A percentile compares a stretch with the other conserved stretches of the same genome.
Conservation (phyloP, 2,113 vertebrate genomes). For the Vidua macroura region DNA sequence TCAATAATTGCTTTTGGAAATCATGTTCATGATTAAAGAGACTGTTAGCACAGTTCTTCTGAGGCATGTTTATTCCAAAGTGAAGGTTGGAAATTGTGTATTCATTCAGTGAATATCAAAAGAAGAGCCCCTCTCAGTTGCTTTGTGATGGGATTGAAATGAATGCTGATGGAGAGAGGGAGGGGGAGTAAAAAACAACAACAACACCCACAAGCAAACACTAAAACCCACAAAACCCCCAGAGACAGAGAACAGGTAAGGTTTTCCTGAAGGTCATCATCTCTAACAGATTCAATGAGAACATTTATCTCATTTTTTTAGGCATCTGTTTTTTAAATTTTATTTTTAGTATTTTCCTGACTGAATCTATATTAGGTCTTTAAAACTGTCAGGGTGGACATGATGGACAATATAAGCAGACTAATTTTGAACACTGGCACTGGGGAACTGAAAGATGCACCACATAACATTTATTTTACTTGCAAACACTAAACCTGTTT, state of each 20-base stretch:
- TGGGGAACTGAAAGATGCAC: neutral
- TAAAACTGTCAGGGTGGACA: neutral
- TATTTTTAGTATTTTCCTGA: neutral
- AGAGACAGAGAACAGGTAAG: neutral
- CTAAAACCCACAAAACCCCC: neutral
- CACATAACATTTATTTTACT: neutral
- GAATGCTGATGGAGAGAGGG: neutral
- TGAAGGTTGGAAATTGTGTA: neutral
- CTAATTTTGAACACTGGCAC: neutral
- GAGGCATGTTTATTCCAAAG: neutral
- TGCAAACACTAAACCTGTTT: neutral
- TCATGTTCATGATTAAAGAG: neutral
- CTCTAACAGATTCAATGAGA: neutral
- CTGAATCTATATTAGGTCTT: neutral
- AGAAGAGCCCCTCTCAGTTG: neutral
- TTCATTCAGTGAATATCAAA: neutral
- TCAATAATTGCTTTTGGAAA: neutral
- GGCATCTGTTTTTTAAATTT: rapidly evolving
- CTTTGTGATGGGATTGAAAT: neutral
- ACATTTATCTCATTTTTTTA: neutral
- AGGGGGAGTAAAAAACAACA: neutral
- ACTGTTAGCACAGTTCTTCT: neutral
- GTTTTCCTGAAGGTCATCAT: neutral
- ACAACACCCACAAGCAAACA: neutral
- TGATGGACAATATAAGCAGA: neutral